Base-by-base conservation (phyloP, 2,888 invertebrate species). In the Archips crataeganus region DNA sequence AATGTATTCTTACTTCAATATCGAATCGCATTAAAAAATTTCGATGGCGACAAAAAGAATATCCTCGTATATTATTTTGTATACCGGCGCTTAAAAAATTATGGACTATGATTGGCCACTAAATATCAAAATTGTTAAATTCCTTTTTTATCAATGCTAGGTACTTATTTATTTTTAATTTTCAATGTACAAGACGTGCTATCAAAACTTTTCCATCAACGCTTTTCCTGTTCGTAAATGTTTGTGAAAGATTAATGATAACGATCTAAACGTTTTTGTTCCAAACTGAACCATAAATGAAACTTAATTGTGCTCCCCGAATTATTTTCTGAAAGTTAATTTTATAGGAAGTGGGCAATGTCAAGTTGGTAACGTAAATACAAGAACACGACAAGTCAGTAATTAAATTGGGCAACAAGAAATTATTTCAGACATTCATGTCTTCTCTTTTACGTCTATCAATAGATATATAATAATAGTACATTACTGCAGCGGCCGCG, bases 201-300 rank as follows among this genome's bases (percentile, higher is more conserved):
- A 54, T 66, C 36, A 61, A 61, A 61, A 67, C 66, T 72, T 72
- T 57, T 62, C 13, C 13, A 61, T 34, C 45, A 42, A 45, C 54
- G 39, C 15, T 36, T 70, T 62, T 49, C 64, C 64, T 64, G 47
- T 61, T 61, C 23, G 47, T 60, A 45, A 63, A 62, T 67, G 62
- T 49, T 63, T 66, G 59, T 54, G 66, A 67, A 66, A 70, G 65
- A 62, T 67, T 47, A 62, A 62, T 47, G 67, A 62, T 72, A 62
- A 67, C 51, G 13, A 66, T 65, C 49, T 47, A 34, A 65, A 23
- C 11, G 51, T 15, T 54, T 49, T 65, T 65, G 71, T 71, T 65
- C 34, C 10, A 71, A 54, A 57, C 57, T 34, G 57, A 34, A 54
- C 42, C 54, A 63, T 61, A 36, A 11, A 36, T 60, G 36, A 34